Evolutionary conservation across 1,140 invertebrate species (phyloP), one percentile per base, ranked within the genome.

Genomic region (Drosophila cardini): DNA sequence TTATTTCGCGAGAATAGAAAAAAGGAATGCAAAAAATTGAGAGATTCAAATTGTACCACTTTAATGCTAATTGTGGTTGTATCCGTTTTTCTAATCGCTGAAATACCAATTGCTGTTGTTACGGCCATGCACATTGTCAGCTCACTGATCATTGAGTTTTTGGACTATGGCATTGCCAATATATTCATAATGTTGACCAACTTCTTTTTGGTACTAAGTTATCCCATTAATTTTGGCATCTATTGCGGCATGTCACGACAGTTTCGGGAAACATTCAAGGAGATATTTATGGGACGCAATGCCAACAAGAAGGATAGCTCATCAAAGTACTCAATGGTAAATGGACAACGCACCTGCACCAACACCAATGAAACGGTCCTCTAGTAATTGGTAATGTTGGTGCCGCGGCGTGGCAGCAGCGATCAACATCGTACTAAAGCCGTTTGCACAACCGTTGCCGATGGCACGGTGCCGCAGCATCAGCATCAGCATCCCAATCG

Each of bases 1-100:
- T 93, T 98, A 8, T 95, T 98, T 83, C 96, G 96, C 62, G 97
- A 97, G 86, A 97, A 97, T 91, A 94, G 96, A 64, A 97, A 96
- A 87, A 96, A 94, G 72, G 97, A 97, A 92, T 97, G 95, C 92
- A 96, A 95, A 91, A 96, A 96, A 81, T 93, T 96, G 52, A 93
- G 96, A 34, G 98, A 98, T 86, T 96, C 96, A 4, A 98, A 98
- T 86, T 98, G 97, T 87, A 98, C 97, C 1, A 98, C 97, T 0
- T 91, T 98, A 5, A 98, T 99, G 98, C 93, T 99, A 2, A 98
- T 98, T n/a, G 97, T 97, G 3, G 97, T 99, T 0, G 97, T 99
- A 0, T 96, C 96, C 0, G 96, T 98, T 0, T 98, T 99, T 91
- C 93, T 99, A 0, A 93, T 96, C 64, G 97, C 98, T 0, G 98